These are phyloP conservation scores for Metopia argyrocephala DNA, from an alignment of 2,888 invertebrate species.

Conservation along the genomic window DNA sequence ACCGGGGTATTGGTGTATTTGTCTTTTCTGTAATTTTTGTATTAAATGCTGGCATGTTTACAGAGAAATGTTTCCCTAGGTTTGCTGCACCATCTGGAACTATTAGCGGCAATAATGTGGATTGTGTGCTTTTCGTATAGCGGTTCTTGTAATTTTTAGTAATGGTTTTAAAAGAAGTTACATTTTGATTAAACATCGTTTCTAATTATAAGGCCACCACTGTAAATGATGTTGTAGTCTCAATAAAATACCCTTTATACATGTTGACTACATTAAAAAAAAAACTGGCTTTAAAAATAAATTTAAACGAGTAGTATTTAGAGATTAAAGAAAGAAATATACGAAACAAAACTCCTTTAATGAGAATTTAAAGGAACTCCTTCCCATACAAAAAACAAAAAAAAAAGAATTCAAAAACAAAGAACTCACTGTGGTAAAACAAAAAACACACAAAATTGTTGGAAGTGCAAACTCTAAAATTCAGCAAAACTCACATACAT, in stretches of 20 bases:
- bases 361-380: slow-evolving; percentile 16
- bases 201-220: no score
- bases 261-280: slow-evolving; percentile 1
- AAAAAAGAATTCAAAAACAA: slow-evolving; percentile 7
- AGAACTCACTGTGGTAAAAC: slow-evolving; percentile 22
- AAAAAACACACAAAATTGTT: slow-evolving; percentile 28
- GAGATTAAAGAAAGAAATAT: background rate
- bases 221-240: no score
- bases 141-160: no score
- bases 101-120: no score
- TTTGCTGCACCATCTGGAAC: no score
- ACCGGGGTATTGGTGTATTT: no score
- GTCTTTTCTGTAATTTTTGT: no score
- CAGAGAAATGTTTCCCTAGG: no score
- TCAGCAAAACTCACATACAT: slow-evolving; percentile 27
- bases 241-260: background rate
- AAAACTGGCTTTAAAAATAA: slow-evolving; percentile 33
- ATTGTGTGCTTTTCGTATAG: no score
- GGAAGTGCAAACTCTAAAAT: slow-evolving; percentile 47
- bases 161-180: no score
- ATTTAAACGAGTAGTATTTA: slow-evolving; percentile 1
- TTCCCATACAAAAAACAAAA: background rate
- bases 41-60: no score
- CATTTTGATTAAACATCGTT: no score
- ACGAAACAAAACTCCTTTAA: slow-evolving; percentile 41